These are phyloP conservation scores for Paralvinella palmiformis DNA, from an alignment of 1,140 invertebrate species.

Conservation along the genomic window DNA sequence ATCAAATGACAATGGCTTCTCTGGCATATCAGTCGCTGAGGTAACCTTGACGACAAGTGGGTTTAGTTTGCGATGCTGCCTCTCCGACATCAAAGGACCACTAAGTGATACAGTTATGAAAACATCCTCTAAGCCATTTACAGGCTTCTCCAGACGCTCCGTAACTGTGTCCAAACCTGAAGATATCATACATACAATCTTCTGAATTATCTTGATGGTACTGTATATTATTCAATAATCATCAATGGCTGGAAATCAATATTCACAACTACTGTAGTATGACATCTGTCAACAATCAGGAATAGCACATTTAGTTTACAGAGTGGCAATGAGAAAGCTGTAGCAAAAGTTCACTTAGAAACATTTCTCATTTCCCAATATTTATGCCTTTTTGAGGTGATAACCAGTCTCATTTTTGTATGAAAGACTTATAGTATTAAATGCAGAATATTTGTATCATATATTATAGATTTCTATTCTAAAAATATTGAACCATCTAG, in stretches of 20 bases:
- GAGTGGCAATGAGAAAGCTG: no score
- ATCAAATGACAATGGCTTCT: slow-evolving; percentile 33
- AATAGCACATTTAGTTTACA: no score
- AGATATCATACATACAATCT: background rate
- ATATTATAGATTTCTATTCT: no score
- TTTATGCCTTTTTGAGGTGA: no score
- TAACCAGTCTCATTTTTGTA: no score
- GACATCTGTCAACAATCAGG: background rate
- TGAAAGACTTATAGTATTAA: no score
- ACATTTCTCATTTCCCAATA: no score
- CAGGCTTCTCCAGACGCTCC: slow-evolving; percentile 33
- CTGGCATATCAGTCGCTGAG: slow-evolving; percentile 39
- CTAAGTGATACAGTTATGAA: slow-evolving; percentile 40
- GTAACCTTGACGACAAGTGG: slow-evolving; percentile 44
- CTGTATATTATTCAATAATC: no score
- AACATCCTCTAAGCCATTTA: slow-evolving; percentile 38
- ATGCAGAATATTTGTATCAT: no score
- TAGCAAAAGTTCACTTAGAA: no score
- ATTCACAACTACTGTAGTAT: background rate
- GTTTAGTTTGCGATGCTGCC: slow-evolving; percentile 39
- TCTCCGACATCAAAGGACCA: slow-evolving; percentile 35
- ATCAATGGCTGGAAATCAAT: no score
- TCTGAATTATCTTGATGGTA: background rate
- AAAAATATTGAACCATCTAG: no score
- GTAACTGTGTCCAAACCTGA: slow-evolving; percentile 28